A percentile compares a stretch with the other conserved stretches of the same genome.
Conservation (phyloP, 2,888 invertebrate genomes). For the Volucella bombylans region DNA sequence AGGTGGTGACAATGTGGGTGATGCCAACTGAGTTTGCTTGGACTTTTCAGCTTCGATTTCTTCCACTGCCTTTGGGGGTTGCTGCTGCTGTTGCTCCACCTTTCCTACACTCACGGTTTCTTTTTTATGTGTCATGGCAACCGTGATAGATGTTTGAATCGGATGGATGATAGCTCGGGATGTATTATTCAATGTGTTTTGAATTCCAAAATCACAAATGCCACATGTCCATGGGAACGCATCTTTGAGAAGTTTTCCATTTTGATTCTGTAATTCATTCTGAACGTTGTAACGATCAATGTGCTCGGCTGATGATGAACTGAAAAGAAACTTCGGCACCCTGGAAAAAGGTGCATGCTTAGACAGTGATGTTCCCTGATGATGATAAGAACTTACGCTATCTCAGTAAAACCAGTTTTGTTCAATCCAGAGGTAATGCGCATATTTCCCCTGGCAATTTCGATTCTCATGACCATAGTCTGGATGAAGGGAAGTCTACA, state of each 20-base stretch:
- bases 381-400: conserved; percentile 30
- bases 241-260: conserved; percentile 47
- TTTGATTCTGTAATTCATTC: conserved; percentile 60
- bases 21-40: conserved; percentile 15
- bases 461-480: conserved; percentile 74
- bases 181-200: conserved; percentile 59
- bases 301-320: conserved; percentile 77
- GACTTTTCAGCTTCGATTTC: conserved; percentile 37
- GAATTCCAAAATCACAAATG: conserved; percentile 76
- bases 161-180: conserved; percentile 80
- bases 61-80: conserved; percentile 5
- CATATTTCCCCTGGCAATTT: conserved; percentile 74
- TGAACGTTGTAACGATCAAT: conserved; percentile 78
- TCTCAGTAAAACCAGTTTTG: conserved; percentile 69
- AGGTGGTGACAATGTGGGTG: background rate
- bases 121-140: conserved; percentile 78
- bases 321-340: conserved; percentile 77
- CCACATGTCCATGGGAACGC: conserved; percentile 79
- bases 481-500: conserved; percentile 66
- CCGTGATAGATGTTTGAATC: conserved; percentile 79
- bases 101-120: conserved; percentile 28
- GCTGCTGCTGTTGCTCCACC: conserved; percentile 30
- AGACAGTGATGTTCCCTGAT: too few species aligned
- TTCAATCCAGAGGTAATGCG: conserved; percentile 65
- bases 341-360: conserved; percentile 38